phyloP scores from a whole-genome alignment of 2,888 invertebrate genomes.

The Polymixis lichenea region DNA sequence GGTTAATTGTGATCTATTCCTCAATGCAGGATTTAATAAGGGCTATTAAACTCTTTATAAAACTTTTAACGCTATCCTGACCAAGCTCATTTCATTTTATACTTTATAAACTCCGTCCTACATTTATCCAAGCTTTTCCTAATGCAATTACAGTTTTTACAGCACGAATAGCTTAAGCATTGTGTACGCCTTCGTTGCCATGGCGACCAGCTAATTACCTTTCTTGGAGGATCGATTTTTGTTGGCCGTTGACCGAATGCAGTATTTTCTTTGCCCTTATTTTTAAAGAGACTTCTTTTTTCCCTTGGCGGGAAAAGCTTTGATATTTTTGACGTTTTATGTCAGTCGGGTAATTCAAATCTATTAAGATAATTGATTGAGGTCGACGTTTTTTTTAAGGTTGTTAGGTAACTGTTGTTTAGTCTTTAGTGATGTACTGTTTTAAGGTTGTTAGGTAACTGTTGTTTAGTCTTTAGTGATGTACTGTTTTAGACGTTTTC shows the following conservation, averaged over 20 bases:
- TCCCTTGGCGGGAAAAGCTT: background rate
- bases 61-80: conserved; percentile 6
- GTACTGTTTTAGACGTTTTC: background rate
- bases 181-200: conserved; percentile 51
- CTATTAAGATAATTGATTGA: background rate
- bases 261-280: conserved; percentile 37
- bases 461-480: no score
- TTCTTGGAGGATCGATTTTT: conserved; percentile 52
- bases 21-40: background rate
- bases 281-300: background rate
- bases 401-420: background rate
- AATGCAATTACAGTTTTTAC: conserved; percentile 42
- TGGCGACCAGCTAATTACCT: conserved; percentile 52
- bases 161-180: conserved; percentile 29
- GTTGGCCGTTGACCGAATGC: conserved; percentile 44
- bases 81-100: conserved; percentile 19
- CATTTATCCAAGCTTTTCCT: conserved; percentile 15
- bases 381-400: background rate
- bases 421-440: background rate
- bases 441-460: background rate
- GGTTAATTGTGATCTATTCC: background rate
- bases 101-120: background rate
- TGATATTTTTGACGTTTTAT: conserved; percentile 1
- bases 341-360: conserved; percentile 1
- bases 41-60: background rate